Base-by-base conservation (phyloP, 2,888 invertebrate species). In the Hyalella azteca region DNA sequence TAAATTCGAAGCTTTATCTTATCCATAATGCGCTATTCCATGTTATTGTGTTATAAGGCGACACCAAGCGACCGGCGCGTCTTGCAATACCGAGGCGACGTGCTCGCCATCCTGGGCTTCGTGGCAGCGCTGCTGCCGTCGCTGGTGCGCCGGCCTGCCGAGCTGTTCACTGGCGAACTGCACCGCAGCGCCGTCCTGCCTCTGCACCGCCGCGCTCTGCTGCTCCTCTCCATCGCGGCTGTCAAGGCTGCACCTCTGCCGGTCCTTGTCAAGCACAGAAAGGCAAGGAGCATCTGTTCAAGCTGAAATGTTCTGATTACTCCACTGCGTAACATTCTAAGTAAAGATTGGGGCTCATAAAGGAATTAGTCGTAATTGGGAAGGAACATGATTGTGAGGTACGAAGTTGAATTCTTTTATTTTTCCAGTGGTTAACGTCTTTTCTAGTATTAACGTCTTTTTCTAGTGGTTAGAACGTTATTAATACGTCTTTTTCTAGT, bases 161-260 rank as follows among this genome's bases (percentile, higher is more conserved):
- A 79, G 78, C 50, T 84, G 19, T 81, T 84, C 78, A 40, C 50
- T 22, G 84, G 80, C 15, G 39, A 77, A 13, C 78, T 84, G 22
- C 84, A 82, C 40, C 80, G 81, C 32, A 80, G 80, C 11, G 78
- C 78, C 19, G 79, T 79, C 4, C 73, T 81, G 50, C 79, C 84
- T 45, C 78, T 84, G 73, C 84, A 84, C 29, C 80, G 82, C 36
- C 79, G 84, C 3, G 81, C 81, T 22, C 79, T 81, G 49, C 79
- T 84, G n/a, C 54, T 84, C 9, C 80, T 84, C 26, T 78, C 80
- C 22, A 73, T 84, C 40, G 84, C 84, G n/a, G 79, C 81, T 26
- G 49, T 84, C 29, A 84, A 84, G 54, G 80, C 54, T 48, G 81
- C 81, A 0, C 81, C 84, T 19, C 75, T 84, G 39, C 79, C 81